Evolutionary conservation across 2,888 invertebrate genomes (phyloP).

Genomic region (Phytoseiulus persimilis): DNA sequence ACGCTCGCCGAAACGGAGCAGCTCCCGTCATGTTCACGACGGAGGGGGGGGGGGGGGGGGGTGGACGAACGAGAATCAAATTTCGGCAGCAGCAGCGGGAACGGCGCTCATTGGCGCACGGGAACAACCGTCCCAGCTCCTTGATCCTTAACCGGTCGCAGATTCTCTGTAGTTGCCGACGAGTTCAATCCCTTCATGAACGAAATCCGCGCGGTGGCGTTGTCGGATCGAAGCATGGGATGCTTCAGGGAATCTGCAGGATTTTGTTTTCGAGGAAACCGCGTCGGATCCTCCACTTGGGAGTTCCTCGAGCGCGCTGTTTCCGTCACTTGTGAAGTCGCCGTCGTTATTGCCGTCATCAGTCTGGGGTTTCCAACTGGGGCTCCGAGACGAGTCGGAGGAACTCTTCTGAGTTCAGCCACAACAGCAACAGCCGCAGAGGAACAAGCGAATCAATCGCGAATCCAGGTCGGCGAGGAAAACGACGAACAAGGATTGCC

Average conservation of each 20-base stretch:
- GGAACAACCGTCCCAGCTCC: no score
- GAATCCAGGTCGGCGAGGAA: background rate
- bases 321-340: background rate
- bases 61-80: no score
- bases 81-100: no score
- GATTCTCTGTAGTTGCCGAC: no score
- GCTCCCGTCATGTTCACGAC: background rate
- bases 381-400: background rate
- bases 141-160: no score
- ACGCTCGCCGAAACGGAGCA: background rate
- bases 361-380: background rate
- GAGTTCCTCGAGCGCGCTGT: background rate
- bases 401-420: background rate
- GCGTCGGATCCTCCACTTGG: background rate
- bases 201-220: no score
- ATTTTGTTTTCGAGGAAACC: background rate
- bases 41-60: no score
- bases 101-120: no score
- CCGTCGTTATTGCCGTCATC: background rate
- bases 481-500: background rate
- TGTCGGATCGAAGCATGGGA: no score
- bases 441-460: background rate
- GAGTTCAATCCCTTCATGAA: no score
- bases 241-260: no score
- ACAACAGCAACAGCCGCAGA: background rate